phyloP scores from a whole-genome alignment of 2,888 invertebrate species.

The Melanostoma scalare region DNA sequence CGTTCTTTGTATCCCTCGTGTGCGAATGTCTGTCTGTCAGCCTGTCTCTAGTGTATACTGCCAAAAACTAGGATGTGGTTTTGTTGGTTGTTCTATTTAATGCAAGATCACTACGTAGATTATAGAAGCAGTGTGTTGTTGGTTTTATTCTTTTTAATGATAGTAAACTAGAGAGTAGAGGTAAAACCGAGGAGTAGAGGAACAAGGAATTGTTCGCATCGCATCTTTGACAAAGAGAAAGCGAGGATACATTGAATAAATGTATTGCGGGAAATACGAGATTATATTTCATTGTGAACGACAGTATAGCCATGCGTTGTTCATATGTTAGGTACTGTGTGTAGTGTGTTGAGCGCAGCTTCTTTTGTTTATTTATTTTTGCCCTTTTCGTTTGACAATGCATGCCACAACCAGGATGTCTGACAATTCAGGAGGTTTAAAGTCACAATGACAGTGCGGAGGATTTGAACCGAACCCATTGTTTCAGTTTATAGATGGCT shows the following conservation, averaged over 20 bases:
- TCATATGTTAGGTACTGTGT: slow-evolving; percentile 35
- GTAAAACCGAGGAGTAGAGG: no score
- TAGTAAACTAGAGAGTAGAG: no score
- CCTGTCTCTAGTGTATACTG: slow-evolving; percentile 1
- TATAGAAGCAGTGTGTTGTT: slow-evolving; percentile 49
- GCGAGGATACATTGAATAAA: slow-evolving; percentile 63
- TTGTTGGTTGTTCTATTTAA: slow-evolving; percentile 48
- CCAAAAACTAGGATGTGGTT: slow-evolving; percentile 47
- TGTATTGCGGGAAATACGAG: slow-evolving; percentile 70
- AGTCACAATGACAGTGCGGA: slow-evolving; percentile 64
- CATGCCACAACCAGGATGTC: slow-evolving; percentile 39
- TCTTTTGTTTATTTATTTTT: slow-evolving; percentile 59
- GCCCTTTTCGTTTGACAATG: slow-evolving; percentile 55
- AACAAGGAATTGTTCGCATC: slow-evolving; percentile 23
- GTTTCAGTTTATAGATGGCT: slow-evolving; percentile 32
- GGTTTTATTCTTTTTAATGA: slow-evolving; percentile 2
- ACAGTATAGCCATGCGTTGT: slow-evolving; percentile 61
- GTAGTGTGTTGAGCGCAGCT: background rate
- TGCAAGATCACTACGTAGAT: slow-evolving; percentile 69
- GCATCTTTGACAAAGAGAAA: slow-evolving; percentile 52
- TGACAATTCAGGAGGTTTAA: slow-evolving; percentile 62
- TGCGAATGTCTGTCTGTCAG: slow-evolving; percentile 5
- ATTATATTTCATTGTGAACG: slow-evolving; percentile 72
- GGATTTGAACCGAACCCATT: slow-evolving; percentile 46
- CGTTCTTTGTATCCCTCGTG: slow-evolving; percentile 3